Conservation (phyloP, 2,888 invertebrate genomes). For the Xiphydria camelus region DNA sequence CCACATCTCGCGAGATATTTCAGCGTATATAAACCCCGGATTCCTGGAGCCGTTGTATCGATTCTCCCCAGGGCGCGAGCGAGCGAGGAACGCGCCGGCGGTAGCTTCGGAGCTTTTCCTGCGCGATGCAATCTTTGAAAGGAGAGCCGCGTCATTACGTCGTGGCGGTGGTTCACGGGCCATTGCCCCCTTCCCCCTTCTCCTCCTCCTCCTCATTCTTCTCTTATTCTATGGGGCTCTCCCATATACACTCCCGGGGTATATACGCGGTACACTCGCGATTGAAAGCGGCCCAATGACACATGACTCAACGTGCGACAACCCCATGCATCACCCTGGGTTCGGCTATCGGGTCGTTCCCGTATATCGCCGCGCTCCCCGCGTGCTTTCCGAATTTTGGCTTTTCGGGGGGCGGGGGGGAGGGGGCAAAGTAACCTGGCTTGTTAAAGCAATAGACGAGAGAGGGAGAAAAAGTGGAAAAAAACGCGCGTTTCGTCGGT, state of each 20-base stretch:
- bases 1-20: constrained; percentile 49
- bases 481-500: too few relatives aligned
- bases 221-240: constrained; percentile 27
- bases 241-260: constrained; percentile 21
- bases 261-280: constrained; percentile 41
- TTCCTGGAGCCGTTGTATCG: constrained; percentile 50
- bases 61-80: constrained; percentile 32
- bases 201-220: constrained; percentile 23
- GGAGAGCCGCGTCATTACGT: constrained; percentile 58
- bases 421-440: not conserved
- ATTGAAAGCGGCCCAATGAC: constrained; percentile 51
- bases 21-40: constrained; percentile 48
- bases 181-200: constrained; percentile 49
- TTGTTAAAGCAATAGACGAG: too few relatives aligned
- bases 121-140: constrained; percentile 59
- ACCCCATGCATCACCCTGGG: constrained; percentile 42
- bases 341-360: too few relatives aligned
- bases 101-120: constrained; percentile 47
- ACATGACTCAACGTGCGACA: constrained; percentile 52
- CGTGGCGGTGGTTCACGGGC: constrained; percentile 55
- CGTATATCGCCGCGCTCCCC: too few relatives aligned
- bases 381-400: too few relatives aligned
- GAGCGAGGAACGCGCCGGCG: constrained; percentile 15
- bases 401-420: too few relatives aligned
- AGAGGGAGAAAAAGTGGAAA: too few relatives aligned